Conservation (phyloP, 2,888 invertebrate genomes). For the Apamea crenata region DNA sequence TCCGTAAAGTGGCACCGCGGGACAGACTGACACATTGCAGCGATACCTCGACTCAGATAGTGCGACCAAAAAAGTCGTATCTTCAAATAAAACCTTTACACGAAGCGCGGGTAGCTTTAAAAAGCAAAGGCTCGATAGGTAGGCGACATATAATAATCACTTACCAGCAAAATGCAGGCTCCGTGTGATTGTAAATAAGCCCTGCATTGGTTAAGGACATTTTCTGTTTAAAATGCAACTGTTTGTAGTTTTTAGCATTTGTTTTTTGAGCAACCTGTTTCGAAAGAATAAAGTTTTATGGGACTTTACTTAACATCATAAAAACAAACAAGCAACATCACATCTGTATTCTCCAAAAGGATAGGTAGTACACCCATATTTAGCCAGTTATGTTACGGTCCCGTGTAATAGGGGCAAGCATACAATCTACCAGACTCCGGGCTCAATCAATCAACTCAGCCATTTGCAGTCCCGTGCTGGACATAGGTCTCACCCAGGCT, state of each 20-base stretch:
- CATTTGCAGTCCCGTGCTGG: too few relatives aligned
- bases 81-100: constrained; percentile 70
- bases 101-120: constrained; percentile 77
- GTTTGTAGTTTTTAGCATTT: constrained; percentile 11
- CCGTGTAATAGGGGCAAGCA: not conserved
- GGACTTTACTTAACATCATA: not conserved
- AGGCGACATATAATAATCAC: constrained; percentile 80
- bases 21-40: constrained; percentile 79
- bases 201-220: constrained; percentile 36
- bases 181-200: constrained; percentile 52
- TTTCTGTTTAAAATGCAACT: constrained; percentile 42
- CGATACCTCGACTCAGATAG: constrained; percentile 78
- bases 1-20: constrained; percentile 80
- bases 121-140: constrained; percentile 78
- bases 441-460: too few relatives aligned
- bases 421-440: too few relatives aligned
- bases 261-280: constrained; percentile 28
- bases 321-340: not conserved
- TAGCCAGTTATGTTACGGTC: not conserved
- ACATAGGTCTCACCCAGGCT: too few relatives aligned
- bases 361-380: not conserved
- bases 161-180: constrained; percentile 57
- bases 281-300: not conserved
- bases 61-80: constrained; percentile 65
- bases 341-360: not conserved